phyloP scores from a whole-genome alignment of 1,140 invertebrate genomes.

The Hesperophylax magnus region DNA sequence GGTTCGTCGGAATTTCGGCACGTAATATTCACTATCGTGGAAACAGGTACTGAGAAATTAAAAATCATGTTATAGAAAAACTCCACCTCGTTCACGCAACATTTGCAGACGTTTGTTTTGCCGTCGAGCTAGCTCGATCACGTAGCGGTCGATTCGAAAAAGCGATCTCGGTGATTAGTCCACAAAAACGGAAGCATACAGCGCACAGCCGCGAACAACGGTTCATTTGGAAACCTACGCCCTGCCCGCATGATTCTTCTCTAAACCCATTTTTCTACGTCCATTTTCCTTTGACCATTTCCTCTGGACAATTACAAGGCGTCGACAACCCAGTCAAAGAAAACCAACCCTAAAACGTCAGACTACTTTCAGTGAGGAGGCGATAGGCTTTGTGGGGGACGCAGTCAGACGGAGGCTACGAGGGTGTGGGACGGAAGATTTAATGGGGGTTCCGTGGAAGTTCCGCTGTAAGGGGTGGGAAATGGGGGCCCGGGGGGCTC shows the following conservation, averaged over 20 bases:
- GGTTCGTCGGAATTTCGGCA: too few relatives aligned
- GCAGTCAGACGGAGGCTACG: not conserved
- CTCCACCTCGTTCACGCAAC: too few relatives aligned
- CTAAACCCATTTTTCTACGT: not conserved
- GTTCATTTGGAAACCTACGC: not conserved
- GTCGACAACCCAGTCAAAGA: conserved; percentile 15
- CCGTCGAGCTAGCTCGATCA: not conserved
- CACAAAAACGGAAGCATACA: not conserved
- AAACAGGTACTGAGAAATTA: too few relatives aligned
- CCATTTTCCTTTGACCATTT: conserved; percentile 22
- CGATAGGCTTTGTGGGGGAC: not conserved
- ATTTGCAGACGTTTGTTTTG: too few relatives aligned
- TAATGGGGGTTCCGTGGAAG: not conserved
- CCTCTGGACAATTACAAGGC: not conserved
- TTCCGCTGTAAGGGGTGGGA: not conserved
- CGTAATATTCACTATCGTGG: too few relatives aligned
- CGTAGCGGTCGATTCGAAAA: not conserved
- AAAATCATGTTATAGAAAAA: too few relatives aligned
- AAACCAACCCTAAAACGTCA: not conserved
- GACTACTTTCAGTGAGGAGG: not conserved
- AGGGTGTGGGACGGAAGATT: not conserved
- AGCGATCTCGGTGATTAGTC: not conserved
- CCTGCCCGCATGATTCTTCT: not conserved
- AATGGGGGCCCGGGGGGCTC: not conserved
- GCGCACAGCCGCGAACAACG: not conserved